Conservation (phyloP, 2,797 vertebrate species). For the Pantherophis vulpinus region DNA sequence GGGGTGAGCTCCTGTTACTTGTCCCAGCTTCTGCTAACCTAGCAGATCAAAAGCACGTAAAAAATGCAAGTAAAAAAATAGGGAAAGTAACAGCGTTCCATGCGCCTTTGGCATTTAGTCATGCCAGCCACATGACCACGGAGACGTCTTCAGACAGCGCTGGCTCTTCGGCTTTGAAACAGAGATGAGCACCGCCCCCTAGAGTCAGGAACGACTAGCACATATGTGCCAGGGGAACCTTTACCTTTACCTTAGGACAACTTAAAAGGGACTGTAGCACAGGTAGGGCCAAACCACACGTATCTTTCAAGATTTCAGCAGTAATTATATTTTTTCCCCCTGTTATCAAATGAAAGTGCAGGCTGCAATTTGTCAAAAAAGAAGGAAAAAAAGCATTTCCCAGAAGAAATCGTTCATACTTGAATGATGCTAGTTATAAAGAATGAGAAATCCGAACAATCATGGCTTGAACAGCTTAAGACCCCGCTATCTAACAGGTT, state of each 20-base stretch:
- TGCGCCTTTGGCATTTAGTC: no score
- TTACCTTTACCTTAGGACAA: background rate
- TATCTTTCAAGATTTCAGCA: background rate
- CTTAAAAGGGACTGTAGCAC: background rate
- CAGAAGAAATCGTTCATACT: background rate
- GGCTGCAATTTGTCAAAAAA: background rate
- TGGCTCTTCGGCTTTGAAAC: no score
- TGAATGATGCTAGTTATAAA: background rate
- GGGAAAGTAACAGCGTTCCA: no score
- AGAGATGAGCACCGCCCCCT: no score
- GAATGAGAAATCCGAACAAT: background rate
- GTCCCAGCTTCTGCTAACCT: no score
- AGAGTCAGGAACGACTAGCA: no score
- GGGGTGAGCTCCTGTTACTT: no score
- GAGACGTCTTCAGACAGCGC: no score
- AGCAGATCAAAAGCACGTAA: no score
- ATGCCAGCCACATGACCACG: no score
- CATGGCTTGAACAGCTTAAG: background rate
- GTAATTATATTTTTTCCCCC: background rate
- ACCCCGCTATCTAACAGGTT: background rate
- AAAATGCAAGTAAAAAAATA: no score
- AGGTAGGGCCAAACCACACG: background rate
- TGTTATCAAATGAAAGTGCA: background rate
- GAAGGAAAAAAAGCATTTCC: background rate
- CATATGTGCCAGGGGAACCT: no score